Evolutionary conservation across 2,888 invertebrate genomes (phyloP).

Genomic region (Phymatocera aterrima): DNA sequence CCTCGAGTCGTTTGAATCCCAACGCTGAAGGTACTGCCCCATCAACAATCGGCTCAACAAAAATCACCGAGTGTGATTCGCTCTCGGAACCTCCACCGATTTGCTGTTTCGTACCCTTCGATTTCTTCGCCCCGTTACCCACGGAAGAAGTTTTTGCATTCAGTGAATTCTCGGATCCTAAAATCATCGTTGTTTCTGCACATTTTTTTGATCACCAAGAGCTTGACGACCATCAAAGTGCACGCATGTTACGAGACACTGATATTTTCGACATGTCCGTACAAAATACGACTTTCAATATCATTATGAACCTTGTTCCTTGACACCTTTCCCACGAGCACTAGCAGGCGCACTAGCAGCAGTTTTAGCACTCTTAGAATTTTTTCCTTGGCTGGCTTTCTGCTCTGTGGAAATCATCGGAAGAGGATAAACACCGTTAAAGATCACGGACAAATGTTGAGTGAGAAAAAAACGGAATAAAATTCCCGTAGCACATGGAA

Average conservation of each 20-base stretch:
- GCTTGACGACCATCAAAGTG: background rate
- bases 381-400: slow-evolving; percentile 27
- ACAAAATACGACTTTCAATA: background rate
- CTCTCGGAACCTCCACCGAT: slow-evolving; percentile 50
- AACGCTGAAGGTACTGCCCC: slow-evolving; percentile 56
- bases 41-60: slow-evolving; percentile 60
- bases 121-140: slow-evolving; percentile 37
- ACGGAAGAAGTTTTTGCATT: background rate
- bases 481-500: background rate
- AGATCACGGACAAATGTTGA: background rate
- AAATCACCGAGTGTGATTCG: slow-evolving; percentile 58
- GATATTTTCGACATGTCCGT: too few relatives aligned
- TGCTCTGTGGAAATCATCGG: background rate
- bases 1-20: slow-evolving; percentile 60
- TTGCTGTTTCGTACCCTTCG: slow-evolving; percentile 53
- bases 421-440: background rate
- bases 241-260: too few relatives aligned
- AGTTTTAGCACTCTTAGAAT: slow-evolving; percentile 45
- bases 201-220: background rate
- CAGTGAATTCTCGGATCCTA: slow-evolving; percentile 9
- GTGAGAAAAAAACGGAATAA: background rate
- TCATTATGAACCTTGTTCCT: slow-evolving; percentile 14
- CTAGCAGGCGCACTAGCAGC: slow-evolving; percentile 51
- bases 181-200: background rate
- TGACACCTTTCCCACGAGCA: slow-evolving; percentile 47